Base-by-base conservation (phyloP, 92 coral and sea anemone species). In the Palythoa heliodiscus region DNA sequence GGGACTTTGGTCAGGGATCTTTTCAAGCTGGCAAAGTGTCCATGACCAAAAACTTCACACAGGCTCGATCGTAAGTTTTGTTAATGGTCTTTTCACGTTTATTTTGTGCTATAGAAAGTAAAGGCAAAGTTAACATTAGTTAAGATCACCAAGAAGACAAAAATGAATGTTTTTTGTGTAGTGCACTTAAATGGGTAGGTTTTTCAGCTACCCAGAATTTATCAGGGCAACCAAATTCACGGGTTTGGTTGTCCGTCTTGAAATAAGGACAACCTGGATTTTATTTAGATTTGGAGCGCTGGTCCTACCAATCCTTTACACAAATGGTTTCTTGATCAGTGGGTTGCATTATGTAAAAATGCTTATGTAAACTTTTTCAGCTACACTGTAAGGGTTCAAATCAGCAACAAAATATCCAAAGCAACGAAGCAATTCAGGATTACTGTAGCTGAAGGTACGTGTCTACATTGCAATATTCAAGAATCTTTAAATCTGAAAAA, bases 1-100 rank as follows among this genome's bases (percentile, higher is more conserved):
- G 73, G 73, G 73, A 24, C 40, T 69, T 69, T 2, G 73, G 43
- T 25, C 40, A 69, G 11, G 73, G 73, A 13, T 69, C 73, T 23
- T 69, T 69, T 25, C 73, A 69, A 25, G 73, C 43, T 69, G 73
- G 73, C 13, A 24, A 15, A n/a, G 73, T 29, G 73, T 9, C 73
- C 15, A 20, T 24, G 35, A 69, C 39, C 13, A 69, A 69, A 35
- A 25, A 47, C 43, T 69, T 69, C 35, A 69, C 43, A 24, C 43
- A 69, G 13, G 73, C 40, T 29, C 1, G 43, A 69, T 11, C 40
- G 73, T 69, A 69, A 69, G 13, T 69, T 14, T 15, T 11, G 64
- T 12, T 19, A 5, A 58, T 58, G 64, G 19, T 19, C 64, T 19
- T 11, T 14, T n/a, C n/a, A n/a, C n/a, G n/a, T n/a, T n/a, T n/a